A percentile compares a stretch with the other conserved stretches of the same genome.
Conservation (phyloP, 2,797 vertebrate species). For the Bradypus variegatus region DNA sequence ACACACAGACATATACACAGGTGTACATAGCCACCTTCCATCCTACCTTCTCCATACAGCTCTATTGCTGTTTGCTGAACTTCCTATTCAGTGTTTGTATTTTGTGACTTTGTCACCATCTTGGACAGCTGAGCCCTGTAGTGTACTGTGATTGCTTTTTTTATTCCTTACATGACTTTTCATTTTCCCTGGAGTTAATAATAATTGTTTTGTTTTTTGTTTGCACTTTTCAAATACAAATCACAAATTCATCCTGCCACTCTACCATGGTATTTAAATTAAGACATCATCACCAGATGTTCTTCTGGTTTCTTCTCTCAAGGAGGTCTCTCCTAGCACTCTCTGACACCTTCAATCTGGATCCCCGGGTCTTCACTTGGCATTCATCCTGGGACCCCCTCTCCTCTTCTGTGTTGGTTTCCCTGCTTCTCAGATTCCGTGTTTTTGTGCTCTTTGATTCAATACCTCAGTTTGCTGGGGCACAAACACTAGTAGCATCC, state of each 20-base stretch:
- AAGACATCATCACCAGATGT: not conserved
- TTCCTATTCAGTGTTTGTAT: not conserved
- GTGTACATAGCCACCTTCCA: not conserved
- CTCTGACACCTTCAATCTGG: not conserved
- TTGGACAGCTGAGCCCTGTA: not conserved
- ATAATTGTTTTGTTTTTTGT: not conserved
- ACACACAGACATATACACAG: not conserved
- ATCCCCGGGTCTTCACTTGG: not conserved
- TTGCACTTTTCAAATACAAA: not conserved
- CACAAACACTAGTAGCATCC: not conserved
- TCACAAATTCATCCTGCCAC: not conserved
- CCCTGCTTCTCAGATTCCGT: not conserved
- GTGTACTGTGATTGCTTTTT: not conserved
- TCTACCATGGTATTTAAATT: not conserved
- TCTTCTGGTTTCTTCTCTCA: not conserved
- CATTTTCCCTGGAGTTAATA: not conserved
- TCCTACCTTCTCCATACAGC: not conserved
- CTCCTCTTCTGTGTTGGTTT: not conserved
- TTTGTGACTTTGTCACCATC: not conserved
- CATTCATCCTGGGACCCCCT: not conserved
- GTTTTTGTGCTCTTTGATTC: not conserved
- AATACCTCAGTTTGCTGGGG: not conserved
- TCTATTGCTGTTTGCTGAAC: not conserved
- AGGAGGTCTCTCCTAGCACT: not conserved
- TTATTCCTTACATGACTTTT: not conserved